phyloP scores from a whole-genome alignment of 2,113 vertebrate species.

The Cacatua alba region DNA sequence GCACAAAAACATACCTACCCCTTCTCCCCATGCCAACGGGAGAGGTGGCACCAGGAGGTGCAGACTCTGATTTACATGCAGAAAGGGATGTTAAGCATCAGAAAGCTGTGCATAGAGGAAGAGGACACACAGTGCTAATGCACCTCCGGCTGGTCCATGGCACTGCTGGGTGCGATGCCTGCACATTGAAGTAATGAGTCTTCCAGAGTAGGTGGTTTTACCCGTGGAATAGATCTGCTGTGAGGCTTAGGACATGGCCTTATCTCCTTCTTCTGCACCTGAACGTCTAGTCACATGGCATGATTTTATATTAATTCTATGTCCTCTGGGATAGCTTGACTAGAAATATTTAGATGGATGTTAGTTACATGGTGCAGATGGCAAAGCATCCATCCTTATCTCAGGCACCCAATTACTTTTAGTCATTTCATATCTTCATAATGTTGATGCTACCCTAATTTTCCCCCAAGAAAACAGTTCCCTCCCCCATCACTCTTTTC shows the following conservation, averaged over 20 bases:
- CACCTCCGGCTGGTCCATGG: accelerated
- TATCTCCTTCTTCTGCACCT: neutral
- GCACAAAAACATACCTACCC: neutral
- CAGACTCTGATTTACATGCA: neutral
- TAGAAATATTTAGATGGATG: constrained; percentile 53
- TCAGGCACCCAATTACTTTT: constrained; percentile 46
- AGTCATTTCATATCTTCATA: constrained; percentile 42
- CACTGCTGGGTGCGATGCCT: neutral
- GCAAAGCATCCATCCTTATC: constrained; percentile 58
- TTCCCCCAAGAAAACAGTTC: neutral
- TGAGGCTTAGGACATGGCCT: neutral
- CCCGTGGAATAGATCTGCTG: neutral
- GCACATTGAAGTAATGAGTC: accelerated
- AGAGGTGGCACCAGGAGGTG: neutral
- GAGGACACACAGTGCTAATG: neutral
- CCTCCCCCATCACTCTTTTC: neutral
- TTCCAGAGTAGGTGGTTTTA: neutral
- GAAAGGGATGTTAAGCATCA: neutral
- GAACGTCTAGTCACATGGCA: neutral
- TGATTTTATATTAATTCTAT: constrained; percentile 57
- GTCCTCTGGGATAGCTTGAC: constrained; percentile 35
- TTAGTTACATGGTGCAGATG: constrained; percentile 39
- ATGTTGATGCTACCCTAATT: constrained; percentile 12
- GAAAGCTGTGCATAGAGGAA: neutral
- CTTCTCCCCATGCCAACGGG: neutral